Evolutionary conservation across 2,888 invertebrate genomes (phyloP).

Genomic region (Andrena flavipes): DNA sequence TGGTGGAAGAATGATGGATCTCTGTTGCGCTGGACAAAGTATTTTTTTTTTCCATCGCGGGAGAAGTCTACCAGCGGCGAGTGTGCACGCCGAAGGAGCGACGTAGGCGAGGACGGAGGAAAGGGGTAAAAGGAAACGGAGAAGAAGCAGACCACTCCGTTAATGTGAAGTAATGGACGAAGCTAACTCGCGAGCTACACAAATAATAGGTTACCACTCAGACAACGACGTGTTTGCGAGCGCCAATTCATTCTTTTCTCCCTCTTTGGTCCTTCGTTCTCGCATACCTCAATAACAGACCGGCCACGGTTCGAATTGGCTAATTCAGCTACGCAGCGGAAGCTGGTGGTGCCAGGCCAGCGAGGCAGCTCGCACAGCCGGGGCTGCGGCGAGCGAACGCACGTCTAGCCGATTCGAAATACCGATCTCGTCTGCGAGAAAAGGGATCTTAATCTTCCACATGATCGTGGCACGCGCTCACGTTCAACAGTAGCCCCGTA

Average conservation of each 20-base stretch:
- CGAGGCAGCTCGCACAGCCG: constrained; percentile 21
- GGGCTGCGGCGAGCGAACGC: background rate
- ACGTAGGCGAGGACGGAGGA: constrained; percentile 10
- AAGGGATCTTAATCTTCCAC: constrained; percentile 50
- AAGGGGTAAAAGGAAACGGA: constrained; percentile 34
- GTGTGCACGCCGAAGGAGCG: constrained; percentile 22
- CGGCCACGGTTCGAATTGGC: constrained; percentile 63
- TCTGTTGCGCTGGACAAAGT: constrained; percentile 36
- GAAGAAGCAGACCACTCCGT: constrained; percentile 70
- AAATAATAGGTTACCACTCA: constrained; percentile 71
- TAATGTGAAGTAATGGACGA: constrained; percentile 77
- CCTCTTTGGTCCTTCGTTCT: constrained; percentile 17
- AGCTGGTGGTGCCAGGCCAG: constrained; percentile 26
- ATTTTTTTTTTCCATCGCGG: constrained; percentile 35
- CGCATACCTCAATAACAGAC: constrained; percentile 66
- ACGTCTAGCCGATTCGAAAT: constrained; percentile 45
- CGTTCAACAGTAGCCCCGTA: constrained; percentile 26
- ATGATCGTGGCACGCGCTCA: constrained; percentile 43
- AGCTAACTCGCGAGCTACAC: constrained; percentile 68
- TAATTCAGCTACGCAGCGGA: constrained; percentile 65
- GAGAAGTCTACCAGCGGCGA: constrained; percentile 20
- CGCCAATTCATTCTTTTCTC: constrained; percentile 63
- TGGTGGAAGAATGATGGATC: constrained; percentile 31
- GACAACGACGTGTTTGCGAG: constrained; percentile 61
- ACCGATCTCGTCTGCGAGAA: constrained; percentile 25